Evolutionary conservation across 2,113 vertebrate species (phyloP).

Genomic region (Saimiri boliviensis): DNA sequence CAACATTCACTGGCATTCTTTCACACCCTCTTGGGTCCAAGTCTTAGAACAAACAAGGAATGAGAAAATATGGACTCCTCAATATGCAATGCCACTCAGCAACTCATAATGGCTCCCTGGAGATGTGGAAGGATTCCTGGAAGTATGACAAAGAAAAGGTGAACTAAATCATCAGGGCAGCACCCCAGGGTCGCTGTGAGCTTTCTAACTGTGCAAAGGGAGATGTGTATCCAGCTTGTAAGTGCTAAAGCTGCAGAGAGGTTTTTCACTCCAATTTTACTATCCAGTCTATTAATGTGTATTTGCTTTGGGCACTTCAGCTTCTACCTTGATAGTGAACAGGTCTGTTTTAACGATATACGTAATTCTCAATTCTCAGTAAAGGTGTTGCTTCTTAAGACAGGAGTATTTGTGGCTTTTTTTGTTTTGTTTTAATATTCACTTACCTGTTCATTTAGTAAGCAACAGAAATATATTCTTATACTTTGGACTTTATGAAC

Average conservation of each 20-base stretch:
- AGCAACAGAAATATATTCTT: conserved; percentile 18
- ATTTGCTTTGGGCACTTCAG: conserved; percentile 31
- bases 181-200: conserved; percentile 5
- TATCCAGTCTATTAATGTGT: neutral
- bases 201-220: neutral
- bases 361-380: conserved; percentile 31
- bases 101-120: neutral
- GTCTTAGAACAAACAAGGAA: neutral
- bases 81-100: neutral
- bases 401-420: neutral
- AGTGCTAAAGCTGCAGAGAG: conserved; percentile 4
- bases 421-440: neutral
- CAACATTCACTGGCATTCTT: neutral
- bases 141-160: conserved; percentile 15
- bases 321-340: neutral
- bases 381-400: conserved; percentile 46
- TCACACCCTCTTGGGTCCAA: neutral
- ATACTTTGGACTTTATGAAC: neutral
- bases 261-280: conserved; percentile 36
- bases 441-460: neutral
- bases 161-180: neutral
- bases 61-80: conserved; percentile 7
- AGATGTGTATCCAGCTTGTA: neutral
- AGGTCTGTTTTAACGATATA: neutral
- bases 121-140: neutral